These are phyloP conservation scores for Lycopodina hypogea DNA, from an alignment of 37 sponge, comb jelly and placozoan genomes.

Conservation along the genomic window DNA sequence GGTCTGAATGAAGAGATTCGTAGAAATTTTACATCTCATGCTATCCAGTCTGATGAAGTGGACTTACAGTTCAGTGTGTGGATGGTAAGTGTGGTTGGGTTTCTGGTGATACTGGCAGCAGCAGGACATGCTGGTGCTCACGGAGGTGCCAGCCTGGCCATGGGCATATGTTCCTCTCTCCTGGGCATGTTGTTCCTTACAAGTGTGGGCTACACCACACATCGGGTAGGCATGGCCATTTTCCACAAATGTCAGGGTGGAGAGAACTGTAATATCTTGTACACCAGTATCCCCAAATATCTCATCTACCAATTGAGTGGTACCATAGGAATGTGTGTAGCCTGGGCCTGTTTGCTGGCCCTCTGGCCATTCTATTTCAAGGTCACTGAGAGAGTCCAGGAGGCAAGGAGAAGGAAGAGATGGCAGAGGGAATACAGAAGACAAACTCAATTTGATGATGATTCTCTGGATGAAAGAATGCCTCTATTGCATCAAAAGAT, in stretches of 20 bases:
- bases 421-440: too few species aligned
- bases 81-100: background rate
- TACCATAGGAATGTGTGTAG: background rate
- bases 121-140: background rate
- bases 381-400: background rate
- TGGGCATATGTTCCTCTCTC: background rate
- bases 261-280: background rate
- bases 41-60: background rate
- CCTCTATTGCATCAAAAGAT: too few species aligned
- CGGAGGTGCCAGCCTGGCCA: background rate
- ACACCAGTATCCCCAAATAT: background rate
- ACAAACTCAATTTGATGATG: too few species aligned
- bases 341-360: background rate
- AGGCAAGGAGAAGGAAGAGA: too few species aligned
- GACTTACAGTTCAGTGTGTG: background rate
- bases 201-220: background rate
- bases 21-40: too few species aligned
- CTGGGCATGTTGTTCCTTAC: background rate
- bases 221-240: background rate
- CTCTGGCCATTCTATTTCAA: slow-evolving; percentile 2
- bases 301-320: background rate
- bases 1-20: background rate
- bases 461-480: too few species aligned
- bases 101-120: background rate
- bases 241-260: background rate